These are phyloP conservation scores for Chondrosia reniformis DNA, from an alignment of 37 sponge, comb jelly and placozoan species.

Conservation along the genomic window DNA sequence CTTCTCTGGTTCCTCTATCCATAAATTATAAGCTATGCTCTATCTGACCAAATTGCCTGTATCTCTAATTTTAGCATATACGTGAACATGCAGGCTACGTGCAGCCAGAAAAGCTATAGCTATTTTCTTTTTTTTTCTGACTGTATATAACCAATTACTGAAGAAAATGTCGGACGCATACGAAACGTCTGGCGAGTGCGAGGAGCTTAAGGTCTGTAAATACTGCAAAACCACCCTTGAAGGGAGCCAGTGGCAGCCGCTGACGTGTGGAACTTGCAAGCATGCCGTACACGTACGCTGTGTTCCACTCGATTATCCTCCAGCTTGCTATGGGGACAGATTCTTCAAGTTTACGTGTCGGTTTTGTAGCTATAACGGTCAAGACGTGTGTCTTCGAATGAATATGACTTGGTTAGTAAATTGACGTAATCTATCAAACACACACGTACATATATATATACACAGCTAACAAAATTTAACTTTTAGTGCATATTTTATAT, in stretches of 20 bases:
- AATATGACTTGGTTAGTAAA: conserved; percentile 9
- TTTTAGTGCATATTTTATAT: neutral
- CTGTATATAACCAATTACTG: no score
- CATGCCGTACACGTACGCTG: neutral
- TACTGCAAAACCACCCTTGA: neutral
- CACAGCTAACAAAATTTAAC: neutral
- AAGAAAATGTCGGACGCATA: no score
- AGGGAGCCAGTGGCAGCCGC: neutral
- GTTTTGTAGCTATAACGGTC: neutral
- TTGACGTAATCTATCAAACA: neutral
- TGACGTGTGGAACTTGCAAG: neutral
- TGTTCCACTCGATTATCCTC: neutral
- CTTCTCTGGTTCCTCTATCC: no score
- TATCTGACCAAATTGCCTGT: no score
- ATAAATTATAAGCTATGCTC: no score
- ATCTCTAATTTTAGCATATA: no score
- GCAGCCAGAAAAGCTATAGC: no score
- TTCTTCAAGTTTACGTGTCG: conserved; percentile 20
- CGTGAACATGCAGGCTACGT: no score
- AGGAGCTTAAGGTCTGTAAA: no score
- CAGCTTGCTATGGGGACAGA: conserved; percentile 12
- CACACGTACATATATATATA: neutral
- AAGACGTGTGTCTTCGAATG: neutral
- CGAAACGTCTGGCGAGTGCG: no score
- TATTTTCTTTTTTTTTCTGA: no score